Evolutionary conservation across 2,888 invertebrate species (phyloP), one percentile per base, ranked within the genome.

Genomic region (Siphlonurus alternatus): DNA sequence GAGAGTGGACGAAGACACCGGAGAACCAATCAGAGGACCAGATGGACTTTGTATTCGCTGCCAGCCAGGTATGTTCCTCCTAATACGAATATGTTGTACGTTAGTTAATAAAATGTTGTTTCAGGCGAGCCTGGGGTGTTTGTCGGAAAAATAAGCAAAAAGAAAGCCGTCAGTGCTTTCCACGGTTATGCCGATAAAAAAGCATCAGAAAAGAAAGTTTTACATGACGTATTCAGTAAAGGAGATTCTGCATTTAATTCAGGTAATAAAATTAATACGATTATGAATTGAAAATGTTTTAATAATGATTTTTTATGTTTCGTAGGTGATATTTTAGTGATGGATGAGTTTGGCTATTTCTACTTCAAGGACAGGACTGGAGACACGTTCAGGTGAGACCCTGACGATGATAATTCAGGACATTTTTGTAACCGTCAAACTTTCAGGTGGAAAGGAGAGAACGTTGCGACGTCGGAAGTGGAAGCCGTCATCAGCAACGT

Each of bases 391-490:
- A 81, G 84, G 80, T 77, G 71, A 70, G 66, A 5, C 24, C 61
- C 65, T 59, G 10, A 7, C 22, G 15, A 20, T 59, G 10, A 20
- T 59, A 22, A 18, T 59, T 59, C 10, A 1, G 22, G 59, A 59
- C 7, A 53, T 53, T 53, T 53, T 53, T 20, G 22, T 24, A 22
- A 22, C 1, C 19, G 19, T 61, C 20, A 3, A 3, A 7, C 19
- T 2, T 25, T 24, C 63, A 82, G 87, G 71, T 95, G 94, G 94
- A 88, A 92, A 73, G 97, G 98, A 18, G 97, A 99, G 79, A 98
- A 98, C 74, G 95, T 98, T 1, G 89, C 96, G 65, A 97, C 97
- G 1, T 86, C 89, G 0, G 98, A 98, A 78, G 93, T 98, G 22
- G 97, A 98, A 77, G 88, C 88, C 64, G 87, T 92, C 10, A 82